Conservation (phyloP, 2,888 invertebrate species). For the Hoplodrina ambigua region DNA sequence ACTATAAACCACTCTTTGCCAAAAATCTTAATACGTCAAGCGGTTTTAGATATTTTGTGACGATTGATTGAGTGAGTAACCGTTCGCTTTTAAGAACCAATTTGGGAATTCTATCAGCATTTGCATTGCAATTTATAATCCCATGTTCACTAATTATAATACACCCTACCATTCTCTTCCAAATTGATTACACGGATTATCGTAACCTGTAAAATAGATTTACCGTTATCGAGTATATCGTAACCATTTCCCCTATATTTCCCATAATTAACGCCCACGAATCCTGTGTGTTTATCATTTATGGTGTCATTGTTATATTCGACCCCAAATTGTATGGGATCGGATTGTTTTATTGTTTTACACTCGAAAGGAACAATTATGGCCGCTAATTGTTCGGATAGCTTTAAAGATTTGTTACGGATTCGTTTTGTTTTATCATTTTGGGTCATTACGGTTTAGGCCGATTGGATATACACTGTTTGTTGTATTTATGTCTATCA, state of each 20-base stretch:
- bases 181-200: constrained; percentile 34
- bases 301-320: constrained; percentile 61
- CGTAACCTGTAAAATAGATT: constrained; percentile 36
- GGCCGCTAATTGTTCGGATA: constrained; percentile 65
- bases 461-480: background rate
- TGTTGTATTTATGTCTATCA: background rate
- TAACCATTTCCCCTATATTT: constrained; percentile 55
- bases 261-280: constrained; percentile 65
- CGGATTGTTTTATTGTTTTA: constrained; percentile 70
- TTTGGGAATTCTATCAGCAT: background rate
- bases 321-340: constrained; percentile 54
- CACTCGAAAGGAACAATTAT: constrained; percentile 64
- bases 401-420: constrained; percentile 57
- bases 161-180: constrained; percentile 15
- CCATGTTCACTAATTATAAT: constrained; percentile 3
- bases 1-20: too few species aligned
- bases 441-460: constrained; percentile 25
- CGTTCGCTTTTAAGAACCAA: too few species aligned
- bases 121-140: constrained; percentile 7
- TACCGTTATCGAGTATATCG: constrained; percentile 39
- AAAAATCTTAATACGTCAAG: too few species aligned
- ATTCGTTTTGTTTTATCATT: constrained; percentile 51
- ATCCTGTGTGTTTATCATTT: constrained; percentile 66
- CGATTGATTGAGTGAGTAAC: too few species aligned
- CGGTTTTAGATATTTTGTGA: too few species aligned